Base-by-base conservation (phyloP, 2,797 vertebrate species). In the Cynopterus sphinx region DNA sequence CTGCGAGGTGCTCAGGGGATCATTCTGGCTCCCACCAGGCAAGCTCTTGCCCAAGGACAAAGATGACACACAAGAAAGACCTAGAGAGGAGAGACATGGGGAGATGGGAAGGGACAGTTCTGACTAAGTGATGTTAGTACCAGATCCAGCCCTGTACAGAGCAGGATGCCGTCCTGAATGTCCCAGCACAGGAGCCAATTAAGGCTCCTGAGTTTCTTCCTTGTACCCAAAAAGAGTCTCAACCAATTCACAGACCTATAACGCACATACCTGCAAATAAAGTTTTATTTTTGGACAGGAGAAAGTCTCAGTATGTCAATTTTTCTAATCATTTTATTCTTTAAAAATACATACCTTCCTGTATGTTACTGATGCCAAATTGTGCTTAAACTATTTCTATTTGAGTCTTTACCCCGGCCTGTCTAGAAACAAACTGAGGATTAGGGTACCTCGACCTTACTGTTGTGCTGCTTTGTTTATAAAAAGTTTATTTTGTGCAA, bases 251-350 rank as follows among this genome's bases (percentile, higher is more conserved):
- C 22, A 73, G 61, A 82, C 21, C 22, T 70, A 28, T 49, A 49
- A 77, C 24, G 21, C 24, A 87, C 17, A 65, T 24, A 36, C n/a
- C n/a, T 87, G 39, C 43, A 86, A 61, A 67, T 36, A 70, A 33
- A 83, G 75, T 43, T 86, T 82, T 49, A 36, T 21, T 57, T 79
- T 75, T 36, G 49, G 2, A 41, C 46, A 75, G 63, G 19, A 73
- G 71, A 93, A 68, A 92, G 90, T 59, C n/a, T 82, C n/a, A 88
- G 33, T 71, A 59, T 63, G 26, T 92, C 36, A 75, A 90, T 79
- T 71, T 84, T 28, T 78, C 31, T 79, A 74, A 28, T 15, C 41
- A 95, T 57, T 87, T 96, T 84, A 81, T 59, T 22, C 65, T 94
- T 74, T 33, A 33, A 78, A 59, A 93, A 90, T 55, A 36, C 5